A percentile compares a stretch with the other conserved stretches of the same genome.
phyloP scores from a whole-genome alignment of 2,797 vertebrate genomes.

The Helostoma temminkii region DNA sequence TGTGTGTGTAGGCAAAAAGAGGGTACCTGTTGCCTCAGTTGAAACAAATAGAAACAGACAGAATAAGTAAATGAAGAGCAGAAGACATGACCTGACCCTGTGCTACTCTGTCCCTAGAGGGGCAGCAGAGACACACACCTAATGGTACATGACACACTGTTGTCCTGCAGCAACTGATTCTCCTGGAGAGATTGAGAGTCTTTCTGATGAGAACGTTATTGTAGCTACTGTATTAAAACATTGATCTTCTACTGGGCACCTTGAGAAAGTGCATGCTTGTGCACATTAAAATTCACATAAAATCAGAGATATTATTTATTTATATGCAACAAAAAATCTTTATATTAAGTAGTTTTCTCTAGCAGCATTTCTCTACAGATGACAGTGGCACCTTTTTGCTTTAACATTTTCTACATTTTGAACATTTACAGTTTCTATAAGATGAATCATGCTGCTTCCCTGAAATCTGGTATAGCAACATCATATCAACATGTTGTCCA shows the following conservation, averaged over 20 bases:
- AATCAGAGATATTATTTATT: no score
- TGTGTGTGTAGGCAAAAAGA: constrained; percentile 34
- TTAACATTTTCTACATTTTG: no score
- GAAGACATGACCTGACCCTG: constrained; percentile 71
- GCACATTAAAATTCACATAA: no score
- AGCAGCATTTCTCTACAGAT: no score
- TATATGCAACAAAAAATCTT: no score
- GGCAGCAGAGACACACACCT: constrained; percentile 65
- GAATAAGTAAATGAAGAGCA: constrained; percentile 76
- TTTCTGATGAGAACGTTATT: background rate
- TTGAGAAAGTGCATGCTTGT: constrained; percentile 11
- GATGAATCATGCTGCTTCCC: no score
- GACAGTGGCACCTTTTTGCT: no score
- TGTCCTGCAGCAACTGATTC: constrained; percentile 65
- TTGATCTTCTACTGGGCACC: constrained; percentile 16
- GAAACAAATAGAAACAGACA: constrained; percentile 67
- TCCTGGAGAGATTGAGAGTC: constrained; percentile 25
- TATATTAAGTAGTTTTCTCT: no score
- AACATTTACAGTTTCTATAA: no score
- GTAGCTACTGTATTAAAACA: constrained; percentile 4
- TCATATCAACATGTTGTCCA: no score
- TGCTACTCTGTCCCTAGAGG: constrained; percentile 52
- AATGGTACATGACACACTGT: constrained; percentile 70
- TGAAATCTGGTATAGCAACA: no score
- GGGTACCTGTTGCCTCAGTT: constrained; percentile 56